A percentile compares a stretch with the other conserved stretches of the same genome.
Evolutionary conservation across 2,113 vertebrate species (phyloP).

Genomic region (Bubalus kerabau): DNA sequence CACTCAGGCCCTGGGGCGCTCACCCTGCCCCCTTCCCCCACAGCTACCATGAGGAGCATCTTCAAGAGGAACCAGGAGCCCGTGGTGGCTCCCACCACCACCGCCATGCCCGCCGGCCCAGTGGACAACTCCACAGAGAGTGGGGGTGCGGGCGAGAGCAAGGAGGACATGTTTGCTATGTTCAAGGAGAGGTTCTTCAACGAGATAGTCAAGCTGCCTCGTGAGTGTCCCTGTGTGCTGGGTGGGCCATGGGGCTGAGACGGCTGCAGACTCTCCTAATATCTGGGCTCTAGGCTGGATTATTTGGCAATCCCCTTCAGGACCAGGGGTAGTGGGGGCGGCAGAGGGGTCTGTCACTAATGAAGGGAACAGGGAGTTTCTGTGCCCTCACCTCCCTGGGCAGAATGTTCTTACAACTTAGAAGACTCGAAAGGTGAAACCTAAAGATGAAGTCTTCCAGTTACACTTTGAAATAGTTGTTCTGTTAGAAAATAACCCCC

Average conservation of each 20-base stretch:
- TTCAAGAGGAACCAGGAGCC: conserved; percentile 87
- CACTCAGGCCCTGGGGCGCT: not conserved
- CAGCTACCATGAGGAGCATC: conserved; percentile 86
- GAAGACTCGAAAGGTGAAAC: not conserved
- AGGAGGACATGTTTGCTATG: conserved; percentile 88
- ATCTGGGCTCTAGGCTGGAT: not conserved
- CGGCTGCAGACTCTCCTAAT: not conserved
- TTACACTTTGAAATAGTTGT: not conserved
- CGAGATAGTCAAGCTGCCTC: conserved; percentile 92
- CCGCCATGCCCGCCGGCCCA: conserved; percentile 74
- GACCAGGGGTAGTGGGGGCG: not conserved
- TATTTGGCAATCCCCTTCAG: not conserved
- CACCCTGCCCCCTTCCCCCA: not conserved
- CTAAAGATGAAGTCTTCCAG: not conserved
- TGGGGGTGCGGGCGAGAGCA: conserved; percentile 72
- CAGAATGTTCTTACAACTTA: not conserved
- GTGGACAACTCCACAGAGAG: conserved; percentile 88
- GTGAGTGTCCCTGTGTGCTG: conserved; percentile 82
- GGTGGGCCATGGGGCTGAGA: not conserved
- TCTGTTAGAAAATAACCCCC: not conserved
- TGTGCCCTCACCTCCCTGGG: too few species aligned
- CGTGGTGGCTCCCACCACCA: conserved; percentile 52
- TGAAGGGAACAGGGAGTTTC: not conserved
- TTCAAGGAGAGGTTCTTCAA: conserved; percentile 95
- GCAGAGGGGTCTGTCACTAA: too few species aligned